Base-by-base conservation (phyloP, 1,140 invertebrate species). In the Tenebrio molitor region DNA sequence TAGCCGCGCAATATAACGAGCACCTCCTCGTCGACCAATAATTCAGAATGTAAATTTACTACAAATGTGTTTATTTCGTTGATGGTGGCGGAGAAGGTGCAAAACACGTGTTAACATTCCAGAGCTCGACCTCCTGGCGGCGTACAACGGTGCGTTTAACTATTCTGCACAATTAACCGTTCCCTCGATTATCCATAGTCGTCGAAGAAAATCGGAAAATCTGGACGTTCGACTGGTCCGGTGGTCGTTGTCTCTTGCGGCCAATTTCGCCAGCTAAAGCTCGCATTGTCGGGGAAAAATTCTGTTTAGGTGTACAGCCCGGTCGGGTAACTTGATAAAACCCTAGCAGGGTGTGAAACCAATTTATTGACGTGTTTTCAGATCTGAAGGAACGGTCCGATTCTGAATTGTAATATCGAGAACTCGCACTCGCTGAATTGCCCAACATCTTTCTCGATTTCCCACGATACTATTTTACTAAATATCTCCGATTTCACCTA, bases 321-420 rank as follows among this genome's bases (percentile, higher is more conserved):
- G 21, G 21, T 25, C 19, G 23, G 23, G 15, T 65, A 65, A 65
- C 39, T 39, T 39, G 46, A 39, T 69, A 53, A 69, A 53, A 69
- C 44, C 53, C 44, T 21, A 58, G 2, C 15, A 34, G 67, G 36
- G 44, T 69, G 67, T 58, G 67, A 69, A 69, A 69, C 67, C 67
- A 69, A 69, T 69, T 69, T 69, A 69, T 69, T 58, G 67, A 58
- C 46, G 67, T 58, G 67, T 69, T 69, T 69, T 69, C 46, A 53
- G 23, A 36, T 36, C 44, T 39, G 36, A 69, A 36, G 46, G 50
- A 69, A 16, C 44, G 64, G 62, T 66, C 36, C 67, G 44, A 36
- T 69, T 53, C 46, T 53, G 44, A 69, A 69, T 69, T 53, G 46
- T 69, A 69, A 58, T 53, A 21, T 53, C 67, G 33, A 36, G 64